phyloP scores from a whole-genome alignment of 2,113 vertebrate genomes.

The Zosterops pallidus region DNA sequence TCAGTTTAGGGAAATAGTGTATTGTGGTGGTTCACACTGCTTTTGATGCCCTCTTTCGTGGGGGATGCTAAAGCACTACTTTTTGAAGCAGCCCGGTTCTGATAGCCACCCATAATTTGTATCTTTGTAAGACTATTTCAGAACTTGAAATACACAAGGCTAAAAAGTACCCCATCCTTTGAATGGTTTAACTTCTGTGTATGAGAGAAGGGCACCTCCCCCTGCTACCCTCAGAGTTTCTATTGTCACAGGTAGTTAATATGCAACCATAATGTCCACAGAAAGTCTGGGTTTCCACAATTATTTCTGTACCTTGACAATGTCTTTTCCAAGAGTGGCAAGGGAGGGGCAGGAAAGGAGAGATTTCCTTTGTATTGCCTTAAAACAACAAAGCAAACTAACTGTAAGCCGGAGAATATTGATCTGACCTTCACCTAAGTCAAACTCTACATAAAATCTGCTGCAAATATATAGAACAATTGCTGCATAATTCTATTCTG shows the following conservation, averaged over 20 bases:
- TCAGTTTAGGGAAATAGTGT: not conserved
- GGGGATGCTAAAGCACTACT: not conserved
- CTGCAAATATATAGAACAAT: not conserved
- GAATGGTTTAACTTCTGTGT: not conserved
- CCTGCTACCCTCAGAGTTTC: not conserved
- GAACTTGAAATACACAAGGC: not conserved
- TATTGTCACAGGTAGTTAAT: constrained; percentile 16
- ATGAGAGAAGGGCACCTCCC: not conserved
- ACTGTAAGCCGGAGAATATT: not conserved
- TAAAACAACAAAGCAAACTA: not conserved
- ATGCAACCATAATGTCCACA: constrained; percentile 47
- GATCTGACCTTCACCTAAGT: constrained; percentile 29
- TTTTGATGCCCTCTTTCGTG: not conserved
- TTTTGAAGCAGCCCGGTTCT: not conserved
- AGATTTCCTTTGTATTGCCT: constrained; percentile 22
- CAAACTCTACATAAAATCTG: not conserved
- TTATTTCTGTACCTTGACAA: constrained; percentile 21
- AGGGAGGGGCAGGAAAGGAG: constrained; percentile 38
- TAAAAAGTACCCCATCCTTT: not conserved
- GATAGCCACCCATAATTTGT: not conserved
- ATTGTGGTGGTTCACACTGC: not conserved
- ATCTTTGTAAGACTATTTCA: not conserved
- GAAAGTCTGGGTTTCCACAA: not conserved
- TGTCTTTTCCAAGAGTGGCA: constrained; percentile 7
- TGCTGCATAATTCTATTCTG: not conserved